A percentile compares a stretch with the other conserved stretches of the same genome.
Evolutionary conservation across 1,140 invertebrate genomes (phyloP).

Genomic region (Drosophila miranda): DNA sequence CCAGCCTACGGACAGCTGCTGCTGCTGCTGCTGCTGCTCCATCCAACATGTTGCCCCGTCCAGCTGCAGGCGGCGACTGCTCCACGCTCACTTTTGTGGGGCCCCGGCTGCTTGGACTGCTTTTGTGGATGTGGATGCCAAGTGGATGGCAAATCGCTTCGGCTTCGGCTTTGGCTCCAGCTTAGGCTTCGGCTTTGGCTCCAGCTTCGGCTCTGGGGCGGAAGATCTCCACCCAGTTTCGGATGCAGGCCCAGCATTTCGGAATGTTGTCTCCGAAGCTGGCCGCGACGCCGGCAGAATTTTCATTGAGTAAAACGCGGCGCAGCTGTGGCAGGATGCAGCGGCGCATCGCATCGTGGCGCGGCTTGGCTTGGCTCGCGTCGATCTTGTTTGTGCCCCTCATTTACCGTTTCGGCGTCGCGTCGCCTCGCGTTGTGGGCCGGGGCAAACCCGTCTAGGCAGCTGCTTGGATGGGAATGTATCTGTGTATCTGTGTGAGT

Average conservation of each 20-base stretch:
- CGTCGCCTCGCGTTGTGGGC: slow-evolving; percentile 13
- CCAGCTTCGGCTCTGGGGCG: slow-evolving; percentile 65
- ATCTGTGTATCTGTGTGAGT: slow-evolving; percentile 16
- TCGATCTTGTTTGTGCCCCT: slow-evolving; percentile 46
- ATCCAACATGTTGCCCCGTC: slow-evolving; percentile 35
- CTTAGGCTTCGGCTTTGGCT: slow-evolving; percentile 22
- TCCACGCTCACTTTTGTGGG: slow-evolving; percentile 42
- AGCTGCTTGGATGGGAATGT: slow-evolving; percentile 25
- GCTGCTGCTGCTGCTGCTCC: not conserved
- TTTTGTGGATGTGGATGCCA: slow-evolving; percentile 31
- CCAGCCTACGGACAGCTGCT: no score
- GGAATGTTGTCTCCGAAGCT: slow-evolving; percentile 52
- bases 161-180: not conserved
- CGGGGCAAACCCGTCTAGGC: slow-evolving; percentile 71
- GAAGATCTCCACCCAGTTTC: slow-evolving; percentile 82
- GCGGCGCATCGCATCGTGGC: slow-evolving; percentile 22
- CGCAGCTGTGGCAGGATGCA: slow-evolving; percentile 60
- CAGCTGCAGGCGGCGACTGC: slow-evolving; percentile 58
- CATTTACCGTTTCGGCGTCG: slow-evolving; percentile 63
- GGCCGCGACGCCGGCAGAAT: slow-evolving; percentile 30
- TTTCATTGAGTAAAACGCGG: slow-evolving; percentile 77
- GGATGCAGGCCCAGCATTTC: slow-evolving; percentile 69
- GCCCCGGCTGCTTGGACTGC: slow-evolving; percentile 34
- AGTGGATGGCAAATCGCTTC: slow-evolving; percentile 56
- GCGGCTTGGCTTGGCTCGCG: slow-evolving; percentile 38